Evolutionary conservation across 2,888 invertebrate species (phyloP).

Genomic region (Adineta ricciae): DNA sequence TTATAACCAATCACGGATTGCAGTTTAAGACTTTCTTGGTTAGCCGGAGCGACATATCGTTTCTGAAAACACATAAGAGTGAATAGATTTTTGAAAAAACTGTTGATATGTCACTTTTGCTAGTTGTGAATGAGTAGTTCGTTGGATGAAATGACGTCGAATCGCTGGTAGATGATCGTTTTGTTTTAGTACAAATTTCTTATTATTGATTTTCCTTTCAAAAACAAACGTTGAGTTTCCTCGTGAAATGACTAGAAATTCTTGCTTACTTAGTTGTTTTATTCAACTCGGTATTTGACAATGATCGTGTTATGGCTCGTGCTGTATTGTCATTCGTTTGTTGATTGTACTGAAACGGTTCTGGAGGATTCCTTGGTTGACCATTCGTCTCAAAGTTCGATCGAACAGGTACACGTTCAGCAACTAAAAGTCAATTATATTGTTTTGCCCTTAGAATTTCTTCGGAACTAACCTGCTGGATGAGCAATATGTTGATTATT

Average conservation of each 20-base stretch:
- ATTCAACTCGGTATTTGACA: neutral
- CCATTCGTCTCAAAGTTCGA: neutral
- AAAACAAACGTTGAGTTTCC: neutral
- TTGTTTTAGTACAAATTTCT: neutral
- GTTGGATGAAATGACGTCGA: slow-evolving; percentile 3
- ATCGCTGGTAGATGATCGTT: neutral
- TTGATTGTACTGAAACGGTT: neutral
- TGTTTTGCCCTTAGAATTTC: too few species aligned
- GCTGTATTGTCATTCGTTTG: neutral
- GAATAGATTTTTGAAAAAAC: neutral
- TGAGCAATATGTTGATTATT: neutral
- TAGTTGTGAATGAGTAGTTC: neutral
- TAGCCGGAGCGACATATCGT: slow-evolving; percentile 46
- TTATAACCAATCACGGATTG: slow-evolving; percentile 47
- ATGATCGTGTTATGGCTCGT: neutral
- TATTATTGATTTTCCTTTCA: neutral
- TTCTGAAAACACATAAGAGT: slow-evolving; percentile 38
- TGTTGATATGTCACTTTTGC: neutral
- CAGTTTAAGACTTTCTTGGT: slow-evolving; percentile 45
- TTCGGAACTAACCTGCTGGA: neutral
- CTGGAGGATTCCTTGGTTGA: neutral
- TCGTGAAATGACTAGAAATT: too few species aligned
- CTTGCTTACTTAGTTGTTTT: neutral
- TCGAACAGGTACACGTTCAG: neutral
- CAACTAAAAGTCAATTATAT: too few species aligned